Evolutionary conservation across 2,888 invertebrate species (phyloP).

Genomic region (Drosophila mayaguana): DNA sequence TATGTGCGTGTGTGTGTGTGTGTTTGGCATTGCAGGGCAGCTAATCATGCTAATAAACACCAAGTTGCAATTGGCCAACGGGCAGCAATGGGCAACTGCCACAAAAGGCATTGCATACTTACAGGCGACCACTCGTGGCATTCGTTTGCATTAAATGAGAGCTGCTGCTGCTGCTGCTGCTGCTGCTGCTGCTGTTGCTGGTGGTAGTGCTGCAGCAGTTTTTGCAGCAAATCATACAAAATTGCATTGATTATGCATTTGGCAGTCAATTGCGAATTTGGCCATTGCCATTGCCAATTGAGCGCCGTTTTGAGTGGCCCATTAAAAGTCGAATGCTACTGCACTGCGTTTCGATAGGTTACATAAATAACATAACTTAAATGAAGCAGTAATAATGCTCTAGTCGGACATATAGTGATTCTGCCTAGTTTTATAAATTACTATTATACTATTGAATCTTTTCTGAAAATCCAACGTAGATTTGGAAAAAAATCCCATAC

Average conservation of each 20-base stretch:
- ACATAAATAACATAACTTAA: not conserved
- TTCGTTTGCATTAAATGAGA: conserved; percentile 22
- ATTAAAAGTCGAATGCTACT: conserved; percentile 39
- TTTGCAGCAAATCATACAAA: conserved; percentile 61
- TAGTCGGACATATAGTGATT: no score
- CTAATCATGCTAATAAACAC: conserved; percentile 79
- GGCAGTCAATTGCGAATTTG: conserved; percentile 75
- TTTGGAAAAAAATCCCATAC: no score
- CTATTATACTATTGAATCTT: no score
- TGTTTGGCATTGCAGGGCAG: conserved; percentile 48
- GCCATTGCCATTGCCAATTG: conserved; percentile 48
- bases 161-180: conserved; percentile 1
- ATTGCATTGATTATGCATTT: conserved; percentile 79
- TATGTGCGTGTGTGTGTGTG: conserved; percentile 14
- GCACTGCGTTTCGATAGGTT: not conserved
- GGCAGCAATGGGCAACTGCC: conserved; percentile 18
- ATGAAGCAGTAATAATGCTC: not conserved
- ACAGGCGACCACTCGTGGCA: conserved; percentile 35
- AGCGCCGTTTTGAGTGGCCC: conserved; percentile 54
- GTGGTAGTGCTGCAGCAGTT: not conserved
- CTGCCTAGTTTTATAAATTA: no score
- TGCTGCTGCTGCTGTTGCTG: not conserved
- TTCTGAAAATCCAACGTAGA: no score
- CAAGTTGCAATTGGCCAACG: conserved; percentile 65
- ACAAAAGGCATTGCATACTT: conserved; percentile 72